phyloP scores from a whole-genome alignment of 2,113 vertebrate species.

The Rhineura floridana region DNA sequence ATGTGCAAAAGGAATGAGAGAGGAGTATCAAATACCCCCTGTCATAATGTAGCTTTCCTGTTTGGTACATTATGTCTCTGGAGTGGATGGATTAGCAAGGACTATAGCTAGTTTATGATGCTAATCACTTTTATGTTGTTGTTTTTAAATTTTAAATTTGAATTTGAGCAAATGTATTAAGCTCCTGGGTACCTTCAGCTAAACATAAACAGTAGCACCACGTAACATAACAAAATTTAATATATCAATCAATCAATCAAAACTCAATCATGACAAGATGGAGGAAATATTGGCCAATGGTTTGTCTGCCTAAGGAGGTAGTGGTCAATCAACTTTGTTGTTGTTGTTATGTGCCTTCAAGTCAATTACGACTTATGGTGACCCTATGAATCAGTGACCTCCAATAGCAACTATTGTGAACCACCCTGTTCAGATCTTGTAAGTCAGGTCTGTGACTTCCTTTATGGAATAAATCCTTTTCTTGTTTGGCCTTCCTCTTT shows the following conservation, averaged over 20 bases:
- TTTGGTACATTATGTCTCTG: neutral
- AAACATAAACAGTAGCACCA: neutral
- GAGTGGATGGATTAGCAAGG: neutral
- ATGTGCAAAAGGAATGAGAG: neutral
- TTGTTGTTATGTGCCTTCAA: too few species aligned
- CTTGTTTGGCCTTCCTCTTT: too few species aligned
- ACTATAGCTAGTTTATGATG: neutral
- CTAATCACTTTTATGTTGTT: neutral
- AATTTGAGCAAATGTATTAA: conserved; percentile 3
- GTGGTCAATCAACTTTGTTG: neutral
- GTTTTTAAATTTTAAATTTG: neutral
- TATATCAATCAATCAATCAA: too few species aligned
- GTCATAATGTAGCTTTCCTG: neutral
- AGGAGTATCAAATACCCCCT: neutral
- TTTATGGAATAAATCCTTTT: too few species aligned
- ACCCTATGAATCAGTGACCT: too few species aligned
- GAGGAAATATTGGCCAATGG: neutral
- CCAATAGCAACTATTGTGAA: too few species aligned
- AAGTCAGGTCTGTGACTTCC: too few species aligned
- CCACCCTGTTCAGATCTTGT: too few species aligned
- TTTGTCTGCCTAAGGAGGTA: neutral
- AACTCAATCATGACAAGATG: neutral
- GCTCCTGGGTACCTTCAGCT: neutral
- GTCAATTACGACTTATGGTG: too few species aligned
- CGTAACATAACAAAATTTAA: neutral